Evolutionary conservation across 2,888 invertebrate genomes (phyloP), one percentile per base, ranked within the genome.

Genomic region (Boloria euphrosyne): DNA sequence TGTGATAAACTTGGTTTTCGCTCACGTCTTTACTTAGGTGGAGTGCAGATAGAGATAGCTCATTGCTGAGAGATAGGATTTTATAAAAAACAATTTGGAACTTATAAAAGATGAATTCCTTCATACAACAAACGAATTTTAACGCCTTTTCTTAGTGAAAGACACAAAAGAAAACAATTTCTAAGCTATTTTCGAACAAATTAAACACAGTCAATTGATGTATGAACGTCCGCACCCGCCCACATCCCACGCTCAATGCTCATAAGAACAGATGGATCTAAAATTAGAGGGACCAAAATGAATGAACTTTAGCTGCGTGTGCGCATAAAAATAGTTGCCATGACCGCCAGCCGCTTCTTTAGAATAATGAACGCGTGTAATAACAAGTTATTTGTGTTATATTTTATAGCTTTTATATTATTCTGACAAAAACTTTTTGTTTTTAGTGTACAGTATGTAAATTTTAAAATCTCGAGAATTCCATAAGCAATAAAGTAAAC

Each of bases 261-360:
- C 78, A 76, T 78, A 78, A 75, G 79, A 78, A 76, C 77, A 77
- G 73, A 75, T 72, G 74, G 74, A 80, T 84, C 86, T 85, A 85
- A 79, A 80, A 83, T 80, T 84, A 84, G 81, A 80, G 57, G 65
- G 74, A 75, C 73, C 68, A 73, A 84, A 84, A 87, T 90, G 88
- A 89, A 89, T 89, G 89, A 89, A 89, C 88, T 86, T 80, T 80
- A 76, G 78, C 81, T 84, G 88, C 85, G 86, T 80, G 81, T 76
- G 80, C 84, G 83, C 81, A 75, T 75, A 79, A 70, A 77, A 82
- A 87, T 83, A 86, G 79, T 76, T 75, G 53, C 74, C 75, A 75
- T 82, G 83, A 83, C 84, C 82, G 81, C 75, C 83, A 79, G 80
- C 77, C 82, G 74, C 49, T 62, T 68, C 71, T 73, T 77, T 74